Conservation (phyloP, 2,888 invertebrate species). For the Ectobius pallidus region DNA sequence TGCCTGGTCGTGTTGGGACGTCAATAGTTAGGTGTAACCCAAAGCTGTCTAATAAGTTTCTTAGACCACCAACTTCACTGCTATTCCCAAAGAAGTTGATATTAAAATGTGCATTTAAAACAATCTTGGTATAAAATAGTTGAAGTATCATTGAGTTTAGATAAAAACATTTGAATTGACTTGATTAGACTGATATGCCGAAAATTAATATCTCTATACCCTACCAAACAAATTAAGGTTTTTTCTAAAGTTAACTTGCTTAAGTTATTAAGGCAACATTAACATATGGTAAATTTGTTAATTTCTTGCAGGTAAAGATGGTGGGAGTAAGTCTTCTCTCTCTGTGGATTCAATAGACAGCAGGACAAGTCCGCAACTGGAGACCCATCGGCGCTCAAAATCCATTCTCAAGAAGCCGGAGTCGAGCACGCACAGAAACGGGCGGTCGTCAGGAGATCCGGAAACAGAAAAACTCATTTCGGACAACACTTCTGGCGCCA, state of each 20-base stretch:
- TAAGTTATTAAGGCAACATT: too few species aligned
- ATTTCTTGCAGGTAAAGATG: constrained; percentile 56
- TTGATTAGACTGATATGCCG: too few species aligned
- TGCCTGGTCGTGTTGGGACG: neutral
- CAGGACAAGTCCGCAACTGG: constrained; percentile 65
- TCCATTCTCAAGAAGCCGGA: constrained; percentile 80
- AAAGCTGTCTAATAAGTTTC: neutral
- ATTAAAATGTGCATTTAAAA: neutral
- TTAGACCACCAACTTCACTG: neutral
- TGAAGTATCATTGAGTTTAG: neutral
- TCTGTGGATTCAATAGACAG: constrained; percentile 74
- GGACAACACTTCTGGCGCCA: constrained; percentile 61
- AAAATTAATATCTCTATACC: too few species aligned
- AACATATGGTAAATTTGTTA: too few species aligned
- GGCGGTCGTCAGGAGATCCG: constrained; percentile 63
- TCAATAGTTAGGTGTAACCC: neutral
- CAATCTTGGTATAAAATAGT: neutral
- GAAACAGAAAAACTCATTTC: constrained; percentile 77
- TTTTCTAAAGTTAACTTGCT: too few species aligned
- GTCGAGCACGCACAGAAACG: constrained; percentile 56
- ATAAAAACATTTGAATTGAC: too few species aligned
- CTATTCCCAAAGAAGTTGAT: neutral
- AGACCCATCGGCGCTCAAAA: constrained; percentile 71
- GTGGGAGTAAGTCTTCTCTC: constrained; percentile 69
- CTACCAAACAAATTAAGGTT: too few species aligned